Evolutionary conservation across 1,140 invertebrate species (phyloP).

Genomic region (Elysia chlorotica): DNA sequence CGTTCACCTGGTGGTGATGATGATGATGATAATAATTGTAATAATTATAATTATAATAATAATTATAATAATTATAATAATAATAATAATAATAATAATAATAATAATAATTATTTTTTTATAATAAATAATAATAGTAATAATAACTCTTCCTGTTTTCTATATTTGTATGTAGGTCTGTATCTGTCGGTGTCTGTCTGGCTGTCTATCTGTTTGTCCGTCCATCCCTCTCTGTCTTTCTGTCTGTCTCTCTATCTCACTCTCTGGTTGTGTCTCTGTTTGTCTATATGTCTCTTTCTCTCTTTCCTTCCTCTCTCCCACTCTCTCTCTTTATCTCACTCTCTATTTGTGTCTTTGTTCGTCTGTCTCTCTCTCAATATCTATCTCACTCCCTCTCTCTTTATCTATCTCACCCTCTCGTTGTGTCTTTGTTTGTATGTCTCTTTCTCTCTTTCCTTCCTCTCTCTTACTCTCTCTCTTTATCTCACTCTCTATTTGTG

Average conservation of each 20-base stretch:
- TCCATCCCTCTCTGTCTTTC: no score
- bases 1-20: constrained; percentile 65
- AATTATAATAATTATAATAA: no score
- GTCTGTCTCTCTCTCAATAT: constrained; percentile 88
- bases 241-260: constrained; percentile 51
- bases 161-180: background rate
- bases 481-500: constrained; percentile 45
- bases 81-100: no score
- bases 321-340: constrained; percentile 82
- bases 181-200: background rate
- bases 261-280: constrained; percentile 78
- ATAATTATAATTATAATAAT: background rate
- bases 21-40: background rate
- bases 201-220: background rate
- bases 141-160: no score
- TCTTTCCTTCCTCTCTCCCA: constrained; percentile 84
- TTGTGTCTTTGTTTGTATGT: constrained; percentile 63
- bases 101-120: no score
- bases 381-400: constrained; percentile 90
- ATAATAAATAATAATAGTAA: background rate
- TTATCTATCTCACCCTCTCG: constrained; percentile 83
- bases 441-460: no score
- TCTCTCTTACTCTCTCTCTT: background rate
- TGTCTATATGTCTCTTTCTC: constrained; percentile 87
- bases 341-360: no score